Evolutionary conservation across 2,888 invertebrate species (phyloP).

Genomic region (Oscheius sp.): DNA sequence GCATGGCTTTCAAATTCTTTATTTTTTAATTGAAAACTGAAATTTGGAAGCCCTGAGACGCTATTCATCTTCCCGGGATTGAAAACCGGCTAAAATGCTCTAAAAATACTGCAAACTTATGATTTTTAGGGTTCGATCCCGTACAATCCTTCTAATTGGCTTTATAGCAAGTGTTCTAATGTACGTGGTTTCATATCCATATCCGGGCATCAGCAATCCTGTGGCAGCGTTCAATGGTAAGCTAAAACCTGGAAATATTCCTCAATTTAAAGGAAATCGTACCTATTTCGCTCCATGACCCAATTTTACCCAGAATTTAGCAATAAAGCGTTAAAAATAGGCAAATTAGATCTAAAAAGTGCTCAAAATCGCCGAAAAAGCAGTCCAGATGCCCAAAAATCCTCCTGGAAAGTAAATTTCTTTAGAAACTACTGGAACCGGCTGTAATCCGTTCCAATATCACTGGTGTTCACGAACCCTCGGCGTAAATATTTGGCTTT

Average conservation of each 20-base stretch:
- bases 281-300: too few relatives aligned
- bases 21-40: too few relatives aligned
- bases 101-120: too few relatives aligned
- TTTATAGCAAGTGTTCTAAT: neutral
- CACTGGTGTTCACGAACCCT: neutral
- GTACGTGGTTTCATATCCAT: slow-evolving; percentile 4
- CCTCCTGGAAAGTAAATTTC: neutral
- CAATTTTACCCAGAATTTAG: too few relatives aligned
- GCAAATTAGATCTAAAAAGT: too few relatives aligned
- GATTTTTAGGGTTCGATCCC: neutral
- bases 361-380: too few relatives aligned
- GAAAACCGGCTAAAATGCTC: too few relatives aligned
- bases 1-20: too few relatives aligned
- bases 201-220: neutral
- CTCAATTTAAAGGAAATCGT: too few relatives aligned
- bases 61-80: too few relatives aligned
- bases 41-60: too few relatives aligned
- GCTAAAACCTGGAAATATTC: neutral
- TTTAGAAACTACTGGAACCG: slow-evolving; percentile 18
- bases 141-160: neutral
- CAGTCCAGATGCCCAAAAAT: neutral
- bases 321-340: too few relatives aligned
- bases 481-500: neutral
- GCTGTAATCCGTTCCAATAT: slow-evolving; percentile 8
- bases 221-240: neutral